These are phyloP conservation scores for Corynorhinus townsendii DNA, from an alignment of 2,113 vertebrate species.

Conservation along the genomic window DNA sequence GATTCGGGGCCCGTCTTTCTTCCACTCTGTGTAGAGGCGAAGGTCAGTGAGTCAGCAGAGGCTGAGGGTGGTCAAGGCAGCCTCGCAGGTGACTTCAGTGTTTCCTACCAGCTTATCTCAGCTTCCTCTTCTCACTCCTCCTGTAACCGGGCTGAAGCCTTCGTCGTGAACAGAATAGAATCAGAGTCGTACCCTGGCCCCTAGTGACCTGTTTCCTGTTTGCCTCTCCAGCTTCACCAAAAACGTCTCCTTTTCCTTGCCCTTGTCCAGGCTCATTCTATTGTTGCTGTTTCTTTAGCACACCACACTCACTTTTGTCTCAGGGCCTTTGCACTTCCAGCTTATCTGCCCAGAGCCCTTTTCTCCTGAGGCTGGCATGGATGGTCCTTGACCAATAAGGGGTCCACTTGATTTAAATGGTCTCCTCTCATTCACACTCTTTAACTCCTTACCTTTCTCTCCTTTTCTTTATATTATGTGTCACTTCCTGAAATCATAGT, in stretches of 20 bases:
- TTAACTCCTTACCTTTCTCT: neutral
- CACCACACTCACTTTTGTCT: neutral
- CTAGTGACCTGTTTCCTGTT: no score
- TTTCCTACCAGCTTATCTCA: neutral
- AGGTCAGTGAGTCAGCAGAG: neutral
- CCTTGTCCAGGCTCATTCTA: neutral
- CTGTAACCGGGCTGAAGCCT: neutral
- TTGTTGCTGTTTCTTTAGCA: neutral
- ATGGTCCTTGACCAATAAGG: neutral
- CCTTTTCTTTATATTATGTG: neutral
- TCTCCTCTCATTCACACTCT: neutral
- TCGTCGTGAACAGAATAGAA: neutral
- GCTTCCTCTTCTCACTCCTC: neutral
- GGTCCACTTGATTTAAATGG: neutral
- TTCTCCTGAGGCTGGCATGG: neutral
- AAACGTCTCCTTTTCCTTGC: neutral
- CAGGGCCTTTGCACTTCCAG: neutral
- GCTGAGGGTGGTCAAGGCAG: neutral
- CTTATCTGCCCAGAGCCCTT: neutral
- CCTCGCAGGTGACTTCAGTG: neutral
- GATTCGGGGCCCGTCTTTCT: neutral
- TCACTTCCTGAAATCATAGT: neutral
- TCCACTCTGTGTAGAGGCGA: neutral
- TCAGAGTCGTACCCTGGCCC: neutral
- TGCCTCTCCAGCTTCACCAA: neutral